Evolutionary conservation across 2,113 vertebrate genomes (phyloP), one percentile per base, ranked within the genome.

Genomic region (Prionailurus bengalensis): DNA sequence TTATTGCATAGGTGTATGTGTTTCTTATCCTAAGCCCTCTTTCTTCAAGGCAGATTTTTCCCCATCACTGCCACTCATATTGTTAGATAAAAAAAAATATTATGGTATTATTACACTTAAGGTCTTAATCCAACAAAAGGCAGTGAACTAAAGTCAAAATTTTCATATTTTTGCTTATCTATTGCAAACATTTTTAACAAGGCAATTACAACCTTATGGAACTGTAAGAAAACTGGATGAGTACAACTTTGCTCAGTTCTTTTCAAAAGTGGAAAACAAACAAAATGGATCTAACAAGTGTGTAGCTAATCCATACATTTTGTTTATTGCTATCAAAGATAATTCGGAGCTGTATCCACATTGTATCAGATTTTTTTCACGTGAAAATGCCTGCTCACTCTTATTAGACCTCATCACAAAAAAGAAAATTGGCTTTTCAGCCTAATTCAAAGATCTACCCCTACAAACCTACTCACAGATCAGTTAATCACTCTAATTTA

Each of bases 201-300:
- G 25, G 36, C 73, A 97, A 25, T 78, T 96, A 51, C 19, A 81
- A 1, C 89, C 25, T 71, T 71, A 25, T 31, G 58, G 55, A 79
- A 63, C 25, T 70, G 27, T 63, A 80, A 51, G 79, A 89, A 90
- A 33, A 71, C 4, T 33, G 7, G 19, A 13, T 68, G 39, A 55
- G 27, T 33, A 13, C 23, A 70, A 39, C 42, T 89, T 92, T 66
- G 5, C 65, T 93, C 16, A 21, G 42, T 97, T 93, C 42, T 91
- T 94, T 97, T 61, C 25, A 31, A 81, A 89, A 89, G 61, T 76
- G 93, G 17, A 89, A 94, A 65, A 81, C 39, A 89, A 63, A 84
- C 17, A 1, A 63, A 85, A 61, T 82, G 21, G 11, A 81, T 48
- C 29, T n/a, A n/a, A 39, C 19, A 36, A 65, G 45, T 31, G 0